phyloP scores from a whole-genome alignment of 1,140 invertebrate species.

The Lysiphlebus fabarum region DNA sequence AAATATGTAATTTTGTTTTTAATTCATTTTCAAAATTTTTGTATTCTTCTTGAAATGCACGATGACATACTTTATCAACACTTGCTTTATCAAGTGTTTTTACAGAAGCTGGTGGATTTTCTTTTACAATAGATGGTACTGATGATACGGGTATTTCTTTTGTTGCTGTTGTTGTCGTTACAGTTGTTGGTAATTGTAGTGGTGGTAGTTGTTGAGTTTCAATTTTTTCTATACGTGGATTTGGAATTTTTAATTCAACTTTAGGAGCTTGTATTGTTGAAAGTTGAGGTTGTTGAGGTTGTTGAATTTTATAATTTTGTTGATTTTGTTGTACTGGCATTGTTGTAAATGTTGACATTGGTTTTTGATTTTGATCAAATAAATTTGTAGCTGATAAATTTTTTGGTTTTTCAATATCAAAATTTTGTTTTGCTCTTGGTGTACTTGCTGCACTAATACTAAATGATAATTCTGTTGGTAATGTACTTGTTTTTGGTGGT shows the following conservation, averaged over 20 bases:
- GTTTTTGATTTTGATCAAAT: too few species aligned
- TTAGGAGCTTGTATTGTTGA: not conserved
- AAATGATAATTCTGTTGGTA: constrained; percentile 37
- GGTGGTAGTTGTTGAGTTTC: not conserved
- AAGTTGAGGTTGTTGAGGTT: not conserved
- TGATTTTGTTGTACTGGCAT: too few species aligned
- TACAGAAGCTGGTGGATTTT: not conserved
- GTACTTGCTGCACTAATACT: constrained; percentile 38
- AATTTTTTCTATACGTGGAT: constrained; percentile 25
- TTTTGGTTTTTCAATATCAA: constrained; percentile 23
- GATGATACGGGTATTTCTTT: not conserved
- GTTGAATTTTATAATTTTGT: constrained; percentile 20
- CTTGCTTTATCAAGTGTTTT: constrained; percentile 16
- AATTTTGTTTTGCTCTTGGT: constrained; percentile 34
- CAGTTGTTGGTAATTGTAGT: not conserved
- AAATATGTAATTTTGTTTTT: constrained; percentile 34
- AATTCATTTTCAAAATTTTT: constrained; percentile 56
- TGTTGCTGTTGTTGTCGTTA: not conserved
- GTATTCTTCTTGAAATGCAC: constrained; percentile 47
- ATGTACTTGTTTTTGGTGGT: constrained; percentile 22
- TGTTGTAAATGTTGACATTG: too few species aligned
- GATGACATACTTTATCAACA: constrained; percentile 38
- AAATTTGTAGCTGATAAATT: too few species aligned
- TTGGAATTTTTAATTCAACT: constrained; percentile 30
- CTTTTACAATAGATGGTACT: not conserved